phyloP scores from a whole-genome alignment of 1,140 invertebrate genomes.

The Bombus affinis region DNA sequence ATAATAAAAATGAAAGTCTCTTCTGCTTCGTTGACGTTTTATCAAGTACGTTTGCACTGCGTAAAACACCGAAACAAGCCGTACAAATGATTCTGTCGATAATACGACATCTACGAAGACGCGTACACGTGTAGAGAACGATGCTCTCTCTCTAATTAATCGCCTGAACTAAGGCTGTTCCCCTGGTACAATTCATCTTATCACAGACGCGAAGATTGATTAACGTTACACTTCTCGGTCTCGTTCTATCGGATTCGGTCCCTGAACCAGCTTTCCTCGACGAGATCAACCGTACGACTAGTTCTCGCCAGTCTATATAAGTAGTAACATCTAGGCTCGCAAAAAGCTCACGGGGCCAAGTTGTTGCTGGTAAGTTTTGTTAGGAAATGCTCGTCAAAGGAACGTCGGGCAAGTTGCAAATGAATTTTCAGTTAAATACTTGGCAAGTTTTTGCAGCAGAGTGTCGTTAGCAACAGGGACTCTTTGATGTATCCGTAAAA shows the following conservation, averaged over 20 bases:
- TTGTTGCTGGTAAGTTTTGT: background rate
- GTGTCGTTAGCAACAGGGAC: background rate
- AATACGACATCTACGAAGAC: background rate
- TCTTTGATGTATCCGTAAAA: slow-evolving; percentile 35
- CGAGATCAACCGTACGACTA: slow-evolving; percentile 37
- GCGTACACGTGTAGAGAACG: background rate
- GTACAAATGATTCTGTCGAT: background rate
- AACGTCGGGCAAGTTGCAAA: background rate
- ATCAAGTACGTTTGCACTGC: background rate
- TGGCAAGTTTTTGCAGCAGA: slow-evolving; percentile 7
- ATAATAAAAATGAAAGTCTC: no score
- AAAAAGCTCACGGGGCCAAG: background rate
- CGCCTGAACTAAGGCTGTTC: slow-evolving; percentile 10
- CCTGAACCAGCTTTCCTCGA: slow-evolving; percentile 50
- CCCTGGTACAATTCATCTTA: slow-evolving; percentile 46
- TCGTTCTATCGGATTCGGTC: slow-evolving; percentile 38
- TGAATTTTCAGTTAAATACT: slow-evolving; percentile 40
- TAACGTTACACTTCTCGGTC: slow-evolving; percentile 48
- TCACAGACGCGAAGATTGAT: slow-evolving; percentile 51
- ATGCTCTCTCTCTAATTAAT: slow-evolving; percentile 29
- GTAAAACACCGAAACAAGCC: background rate
- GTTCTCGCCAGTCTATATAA: background rate
- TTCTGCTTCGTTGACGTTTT: background rate
- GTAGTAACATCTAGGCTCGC: background rate
- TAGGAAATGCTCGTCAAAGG: background rate